Conservation (phyloP, 1,140 invertebrate genomes). For the Papilio machaon region DNA sequence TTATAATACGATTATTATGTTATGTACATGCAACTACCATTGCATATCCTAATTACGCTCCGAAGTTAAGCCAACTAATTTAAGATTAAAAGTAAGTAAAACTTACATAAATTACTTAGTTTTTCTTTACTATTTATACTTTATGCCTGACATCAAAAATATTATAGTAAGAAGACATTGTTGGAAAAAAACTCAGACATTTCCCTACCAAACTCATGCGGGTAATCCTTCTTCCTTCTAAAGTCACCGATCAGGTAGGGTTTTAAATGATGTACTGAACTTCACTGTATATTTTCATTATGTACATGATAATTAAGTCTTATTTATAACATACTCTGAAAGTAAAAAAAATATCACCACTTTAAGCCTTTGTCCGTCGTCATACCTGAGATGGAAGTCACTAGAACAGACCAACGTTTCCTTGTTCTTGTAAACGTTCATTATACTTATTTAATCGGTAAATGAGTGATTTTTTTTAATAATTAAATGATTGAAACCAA, state of each 20-base stretch:
- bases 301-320: not conserved
- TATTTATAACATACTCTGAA: not conserved
- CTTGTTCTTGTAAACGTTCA: slow-evolving; percentile 13
- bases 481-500: slow-evolving; percentile 25
- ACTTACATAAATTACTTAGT: no score
- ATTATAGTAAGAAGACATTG: not conserved
- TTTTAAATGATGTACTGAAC: not conserved
- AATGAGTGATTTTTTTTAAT: not conserved
- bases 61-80: no score
- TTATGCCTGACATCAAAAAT: no score
- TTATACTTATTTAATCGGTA: slow-evolving; percentile 10
- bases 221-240: not conserved
- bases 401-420: not conserved
- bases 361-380: not conserved
- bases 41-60: not conserved
- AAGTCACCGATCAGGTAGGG: not conserved
- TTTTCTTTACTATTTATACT: no score
- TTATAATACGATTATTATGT: not conserved
- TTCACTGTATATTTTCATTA: not conserved
- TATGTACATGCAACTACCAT: not conserved
- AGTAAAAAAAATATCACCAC: not conserved
- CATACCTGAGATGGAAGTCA: slow-evolving; percentile 9
- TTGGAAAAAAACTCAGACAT: not conserved
- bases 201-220: not conserved
- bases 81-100: no score